A percentile compares a stretch with the other conserved stretches of the same genome.
Evolutionary conservation across 1,140 invertebrate genomes (phyloP).

Genomic region (Glossosoma conforme): DNA sequence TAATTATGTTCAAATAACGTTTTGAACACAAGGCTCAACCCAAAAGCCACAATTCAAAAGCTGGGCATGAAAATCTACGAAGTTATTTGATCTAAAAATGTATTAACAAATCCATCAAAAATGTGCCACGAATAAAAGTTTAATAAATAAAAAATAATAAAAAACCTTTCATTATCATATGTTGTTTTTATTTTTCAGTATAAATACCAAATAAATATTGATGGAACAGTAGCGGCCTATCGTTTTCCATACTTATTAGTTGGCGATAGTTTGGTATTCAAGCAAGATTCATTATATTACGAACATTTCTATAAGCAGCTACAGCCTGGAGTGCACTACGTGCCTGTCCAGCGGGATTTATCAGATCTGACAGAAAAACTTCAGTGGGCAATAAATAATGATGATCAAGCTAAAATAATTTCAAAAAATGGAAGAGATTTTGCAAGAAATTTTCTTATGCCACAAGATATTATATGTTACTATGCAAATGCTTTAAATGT

Average conservation of each 20-base stretch:
- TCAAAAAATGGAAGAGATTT: conserved; percentile 66
- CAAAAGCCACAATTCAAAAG: no score
- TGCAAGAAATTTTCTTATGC: conserved; percentile 74
- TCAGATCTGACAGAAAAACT: conserved; percentile 77
- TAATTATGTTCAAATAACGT: no score
- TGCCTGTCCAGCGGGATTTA: conserved; percentile 77
- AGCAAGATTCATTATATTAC: conserved; percentile 90
- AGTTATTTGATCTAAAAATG: no score
- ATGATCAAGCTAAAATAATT: conserved; percentile 67
- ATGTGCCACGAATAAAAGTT: no score
- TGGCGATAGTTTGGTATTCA: conserved; percentile 82
- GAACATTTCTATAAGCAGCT: conserved; percentile 89
- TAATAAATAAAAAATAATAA: no score
- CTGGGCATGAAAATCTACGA: no score
- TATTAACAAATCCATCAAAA: no score
- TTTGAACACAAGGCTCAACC: no score
- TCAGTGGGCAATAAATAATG: conserved; percentile 75
- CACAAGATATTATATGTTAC: conserved; percentile 87
- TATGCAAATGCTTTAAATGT: conserved; percentile 75
- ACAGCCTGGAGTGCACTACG: conserved; percentile 72
- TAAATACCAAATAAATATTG: conserved; percentile 92
- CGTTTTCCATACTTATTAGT: conserved; percentile 86
- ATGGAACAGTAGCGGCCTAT: conserved; percentile 96
- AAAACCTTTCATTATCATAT: no score
- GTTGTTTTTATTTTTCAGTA: conserved; percentile 61